Base-by-base conservation (phyloP, 1,140 invertebrate species). In the Drosophila baimaii region DNA sequence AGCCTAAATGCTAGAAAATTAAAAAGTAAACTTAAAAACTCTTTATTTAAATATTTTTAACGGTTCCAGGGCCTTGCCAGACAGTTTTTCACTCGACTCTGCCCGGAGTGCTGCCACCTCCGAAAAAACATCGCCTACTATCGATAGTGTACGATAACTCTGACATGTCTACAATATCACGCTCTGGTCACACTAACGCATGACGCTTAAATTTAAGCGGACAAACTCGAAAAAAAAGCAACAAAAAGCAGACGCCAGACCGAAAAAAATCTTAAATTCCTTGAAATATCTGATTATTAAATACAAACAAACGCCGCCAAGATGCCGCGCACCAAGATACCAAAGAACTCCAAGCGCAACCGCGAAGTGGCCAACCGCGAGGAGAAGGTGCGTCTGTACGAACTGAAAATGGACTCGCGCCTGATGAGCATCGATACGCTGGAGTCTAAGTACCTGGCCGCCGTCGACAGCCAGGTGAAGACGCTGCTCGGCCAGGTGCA, bases 261-360 rank as follows among this genome's bases (percentile, higher is more conserved):
- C 8, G 13, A 43, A 43, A 25, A 47, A 23, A 19, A 27, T 0
- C 25, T 19, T 0, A 21, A 51, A 29, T 37, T 3, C 52, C 19
- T 1, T 2, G 29, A 15, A 56, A 33, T 51, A 61, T 31, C 23
- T 7, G n/a, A 15, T n/a, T 35, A 21, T 39, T 47, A 9, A 41
- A 44, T 8, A 2, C 15, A 47, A 33, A 2, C 19, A 12, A 19
- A 19, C 21, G 58, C 52, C 17, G 52, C 59, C 52, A 61, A 72
- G 46, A 92, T 92, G 91, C 91, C 91, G 41, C 89, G 91, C 33
- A 92, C 91, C 15, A 92, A 92, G 64, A 70, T 92, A 68, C 62
- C 91, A 57, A 91, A 91, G 57, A 92, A 83, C 54, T 76, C 89
- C 6, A 92, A 92, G 35, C 74, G 91, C 5, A 92, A 92, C 54